Percentiles rank a stretch among this genome's conserved stretches.
Conservation (phyloP, 2,113 vertebrate species). For the Epinephelus cyanopodus region DNA sequence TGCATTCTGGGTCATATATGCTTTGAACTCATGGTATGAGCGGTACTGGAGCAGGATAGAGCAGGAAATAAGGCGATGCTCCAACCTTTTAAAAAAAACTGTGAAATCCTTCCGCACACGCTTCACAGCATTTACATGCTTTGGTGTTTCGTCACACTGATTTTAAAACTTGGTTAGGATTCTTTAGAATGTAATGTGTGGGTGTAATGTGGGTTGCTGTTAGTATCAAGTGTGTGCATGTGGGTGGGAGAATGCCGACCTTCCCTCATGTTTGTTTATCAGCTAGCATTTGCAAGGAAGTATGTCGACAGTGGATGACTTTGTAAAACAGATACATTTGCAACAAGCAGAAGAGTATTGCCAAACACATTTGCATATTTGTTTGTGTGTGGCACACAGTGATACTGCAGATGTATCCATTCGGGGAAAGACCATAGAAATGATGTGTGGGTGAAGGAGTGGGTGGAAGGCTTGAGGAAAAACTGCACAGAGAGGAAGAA, state of each 20-base stretch:
- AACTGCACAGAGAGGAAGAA: slow-evolving; percentile 19
- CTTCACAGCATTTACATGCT: too few relatives aligned
- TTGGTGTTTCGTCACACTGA: background rate
- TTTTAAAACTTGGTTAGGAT: background rate
- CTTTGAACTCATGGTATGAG: too few relatives aligned
- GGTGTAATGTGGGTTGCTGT: background rate
- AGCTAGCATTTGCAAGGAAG: background rate
- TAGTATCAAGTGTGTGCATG: background rate
- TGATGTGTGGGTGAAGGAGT: background rate
- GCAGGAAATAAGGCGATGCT: too few relatives aligned
- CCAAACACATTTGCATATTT: slow-evolving; percentile 34
- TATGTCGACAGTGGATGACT: background rate
- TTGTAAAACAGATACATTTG: slow-evolving; percentile 33
- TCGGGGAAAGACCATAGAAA: slow-evolving; percentile 22
- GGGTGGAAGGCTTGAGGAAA: slow-evolving; percentile 5
- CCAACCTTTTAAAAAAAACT: too few relatives aligned
- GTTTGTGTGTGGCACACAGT: background rate
- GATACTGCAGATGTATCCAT: slow-evolving; percentile 18
- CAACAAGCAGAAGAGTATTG: slow-evolving; percentile 38
- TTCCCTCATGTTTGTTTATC: background rate
- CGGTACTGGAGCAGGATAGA: too few relatives aligned
- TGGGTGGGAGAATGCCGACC: background rate
- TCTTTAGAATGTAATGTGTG: background rate
- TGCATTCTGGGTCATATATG: too few relatives aligned
- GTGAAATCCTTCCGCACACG: too few relatives aligned